A percentile compares a stretch with the other conserved stretches of the same genome.
phyloP scores from a whole-genome alignment of 2,888 invertebrate species.

The Drosophila neotestacea region DNA sequence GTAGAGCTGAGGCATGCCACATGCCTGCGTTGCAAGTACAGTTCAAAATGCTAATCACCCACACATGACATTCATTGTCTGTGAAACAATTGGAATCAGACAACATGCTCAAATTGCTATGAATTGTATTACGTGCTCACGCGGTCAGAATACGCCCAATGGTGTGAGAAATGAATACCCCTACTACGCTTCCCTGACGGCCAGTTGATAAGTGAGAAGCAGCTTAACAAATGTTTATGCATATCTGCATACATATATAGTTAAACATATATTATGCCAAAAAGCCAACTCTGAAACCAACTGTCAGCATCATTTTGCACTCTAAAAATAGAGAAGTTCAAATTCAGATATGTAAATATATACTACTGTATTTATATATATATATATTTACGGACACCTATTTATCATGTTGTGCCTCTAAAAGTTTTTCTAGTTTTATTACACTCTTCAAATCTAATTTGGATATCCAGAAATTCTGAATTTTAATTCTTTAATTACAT shows the following conservation, averaged over 20 bases:
- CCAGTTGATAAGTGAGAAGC: constrained; percentile 28
- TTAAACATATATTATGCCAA: constrained; percentile 7
- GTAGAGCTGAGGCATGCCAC: constrained; percentile 1
- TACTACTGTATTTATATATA: not conserved
- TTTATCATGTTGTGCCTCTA: not conserved
- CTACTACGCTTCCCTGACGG: not conserved
- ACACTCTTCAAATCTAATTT: not conserved
- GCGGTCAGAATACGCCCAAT: constrained; percentile 11
- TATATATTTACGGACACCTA: not conserved
- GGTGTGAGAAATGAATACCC: not conserved
- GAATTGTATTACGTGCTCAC: constrained; percentile 68
- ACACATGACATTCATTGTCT: constrained; percentile 79
- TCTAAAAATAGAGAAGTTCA: not conserved
- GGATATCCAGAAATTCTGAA: not conserved
- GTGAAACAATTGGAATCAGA: constrained; percentile 73
- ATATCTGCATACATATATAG: not conserved
- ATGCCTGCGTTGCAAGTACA: constrained; percentile 39
- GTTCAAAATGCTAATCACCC: constrained; percentile 76
- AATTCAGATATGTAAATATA: not conserved
- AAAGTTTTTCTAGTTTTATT: not conserved
- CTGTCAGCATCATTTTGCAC: constrained; percentile 14
- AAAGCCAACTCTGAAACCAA: constrained; percentile 15
- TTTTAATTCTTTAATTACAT: too few species aligned
- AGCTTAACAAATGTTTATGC: constrained; percentile 39
- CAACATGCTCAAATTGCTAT: constrained; percentile 66